Conservation (phyloP, 2,888 invertebrate genomes). For the Celastrina argiolus region DNA sequence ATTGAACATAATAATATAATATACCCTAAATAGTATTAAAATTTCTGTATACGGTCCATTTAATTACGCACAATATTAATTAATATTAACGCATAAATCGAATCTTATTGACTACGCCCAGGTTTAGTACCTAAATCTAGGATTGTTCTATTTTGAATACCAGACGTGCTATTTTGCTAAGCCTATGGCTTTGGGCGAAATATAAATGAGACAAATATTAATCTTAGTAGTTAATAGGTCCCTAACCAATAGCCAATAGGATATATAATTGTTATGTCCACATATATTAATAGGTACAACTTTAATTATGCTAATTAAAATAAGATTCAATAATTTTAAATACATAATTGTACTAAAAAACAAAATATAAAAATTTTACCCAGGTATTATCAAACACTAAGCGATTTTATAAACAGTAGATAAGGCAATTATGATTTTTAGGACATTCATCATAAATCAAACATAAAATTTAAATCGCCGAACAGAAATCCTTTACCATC, state of each 20-base stretch:
- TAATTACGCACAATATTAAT: background rate
- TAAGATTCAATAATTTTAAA: too few species aligned
- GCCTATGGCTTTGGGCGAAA: constrained; percentile 28
- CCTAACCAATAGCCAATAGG: background rate
- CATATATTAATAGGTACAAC: too few species aligned
- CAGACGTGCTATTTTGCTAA: constrained; percentile 31
- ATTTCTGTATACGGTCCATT: background rate
- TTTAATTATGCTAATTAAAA: too few species aligned
- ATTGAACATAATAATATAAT: too few species aligned
- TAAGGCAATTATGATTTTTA: too few species aligned
- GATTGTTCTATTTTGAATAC: constrained; percentile 31
- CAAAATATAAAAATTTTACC: background rate
- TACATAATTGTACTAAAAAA: too few species aligned
- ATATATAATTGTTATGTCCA: background rate
- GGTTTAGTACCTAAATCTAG: constrained; percentile 26
- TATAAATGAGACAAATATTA: constrained; percentile 13
- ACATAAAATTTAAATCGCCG: background rate
- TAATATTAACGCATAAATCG: background rate
- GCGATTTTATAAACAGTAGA: too few species aligned
- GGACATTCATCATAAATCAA: too few species aligned
- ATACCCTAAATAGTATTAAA: background rate
- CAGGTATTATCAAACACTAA: too few species aligned
- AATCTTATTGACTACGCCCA: background rate
- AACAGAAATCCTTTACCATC: background rate
- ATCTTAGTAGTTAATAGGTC: background rate